Percentiles rank a stretch among this genome's conserved stretches.
phyloP scores from a whole-genome alignment of 2,888 invertebrate species.

The Conops quadrifasciatus region DNA sequence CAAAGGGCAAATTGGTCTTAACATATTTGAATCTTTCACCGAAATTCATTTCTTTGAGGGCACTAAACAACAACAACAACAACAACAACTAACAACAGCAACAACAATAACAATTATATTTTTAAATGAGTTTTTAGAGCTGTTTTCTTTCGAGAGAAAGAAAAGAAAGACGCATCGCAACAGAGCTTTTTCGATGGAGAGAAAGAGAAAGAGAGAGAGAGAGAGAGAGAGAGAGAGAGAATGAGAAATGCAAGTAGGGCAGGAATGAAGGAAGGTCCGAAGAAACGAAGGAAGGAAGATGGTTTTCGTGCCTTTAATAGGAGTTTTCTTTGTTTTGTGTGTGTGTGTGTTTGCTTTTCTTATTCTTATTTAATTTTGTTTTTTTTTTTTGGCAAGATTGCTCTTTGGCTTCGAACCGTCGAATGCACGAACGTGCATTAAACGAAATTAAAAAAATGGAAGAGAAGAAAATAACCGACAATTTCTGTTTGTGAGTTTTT shows the following conservation, averaged over 20 bases:
- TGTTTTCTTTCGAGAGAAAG: neutral
- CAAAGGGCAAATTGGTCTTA: no score
- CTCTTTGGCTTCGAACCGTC: neutral
- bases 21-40: no score
- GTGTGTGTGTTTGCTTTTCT: neutral
- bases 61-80: neutral
- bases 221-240: neutral
- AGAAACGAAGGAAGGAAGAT: no score
- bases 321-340: neutral
- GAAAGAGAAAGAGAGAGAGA: neutral
- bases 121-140: constrained; percentile 3
- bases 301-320: neutral
- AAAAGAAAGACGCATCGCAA: neutral
- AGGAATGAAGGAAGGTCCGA: no score
- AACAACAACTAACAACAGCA: neutral
- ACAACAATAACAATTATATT: neutral
- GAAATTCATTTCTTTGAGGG: neutral
- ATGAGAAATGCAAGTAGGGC: neutral
- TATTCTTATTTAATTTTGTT: neutral
- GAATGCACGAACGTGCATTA: no score
- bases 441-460: neutral
- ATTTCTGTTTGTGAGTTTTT: neutral
- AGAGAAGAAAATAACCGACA: neutral
- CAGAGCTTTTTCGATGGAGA: neutral
- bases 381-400: neutral